Evolutionary conservation across 2,797 vertebrate genomes (phyloP).

Genomic region (Pangasius krempfi): DNA sequence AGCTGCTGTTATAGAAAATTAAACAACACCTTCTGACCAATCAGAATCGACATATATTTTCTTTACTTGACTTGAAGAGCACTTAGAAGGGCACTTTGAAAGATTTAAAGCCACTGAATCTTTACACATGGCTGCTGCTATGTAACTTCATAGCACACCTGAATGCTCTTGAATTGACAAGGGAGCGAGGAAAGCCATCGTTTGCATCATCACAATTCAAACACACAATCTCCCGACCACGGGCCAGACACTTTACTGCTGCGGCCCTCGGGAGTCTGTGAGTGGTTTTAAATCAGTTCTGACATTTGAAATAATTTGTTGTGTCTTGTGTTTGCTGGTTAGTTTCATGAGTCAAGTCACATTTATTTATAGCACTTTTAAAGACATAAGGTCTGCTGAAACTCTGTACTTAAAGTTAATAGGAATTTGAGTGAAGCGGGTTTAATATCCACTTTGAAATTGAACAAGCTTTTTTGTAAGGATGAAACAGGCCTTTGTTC

Average conservation of each 20-base stretch:
- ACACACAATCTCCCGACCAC: background rate
- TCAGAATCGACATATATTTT: background rate
- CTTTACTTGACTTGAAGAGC: conserved; percentile 4
- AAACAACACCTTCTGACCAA: background rate
- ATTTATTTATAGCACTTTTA: conserved; percentile 8
- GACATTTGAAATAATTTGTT: conserved; percentile 26
- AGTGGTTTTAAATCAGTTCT: conserved; percentile 22
- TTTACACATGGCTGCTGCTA: conserved; percentile 8
- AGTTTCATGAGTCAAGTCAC: conserved; percentile 16
- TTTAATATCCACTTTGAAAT: conserved; percentile 7
- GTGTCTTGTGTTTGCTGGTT: background rate
- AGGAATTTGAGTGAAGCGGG: background rate
- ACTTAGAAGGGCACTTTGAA: background rate
- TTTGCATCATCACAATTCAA: conserved; percentile 17
- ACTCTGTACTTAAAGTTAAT: background rate
- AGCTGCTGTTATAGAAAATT: background rate
- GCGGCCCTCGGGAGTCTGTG: background rate
- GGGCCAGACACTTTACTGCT: background rate
- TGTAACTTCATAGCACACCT: conserved; percentile 7
- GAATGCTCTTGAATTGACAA: conserved; percentile 5
- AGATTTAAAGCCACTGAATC: conserved; percentile 3
- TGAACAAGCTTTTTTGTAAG: background rate
- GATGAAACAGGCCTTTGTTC: background rate
- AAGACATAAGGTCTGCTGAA: background rate
- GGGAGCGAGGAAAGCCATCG: conserved; percentile 16